Percentiles rank a stretch among this genome's conserved stretches.
Conservation (phyloP, 2,113 vertebrate species). For the Henicopernis longicauda region DNA sequence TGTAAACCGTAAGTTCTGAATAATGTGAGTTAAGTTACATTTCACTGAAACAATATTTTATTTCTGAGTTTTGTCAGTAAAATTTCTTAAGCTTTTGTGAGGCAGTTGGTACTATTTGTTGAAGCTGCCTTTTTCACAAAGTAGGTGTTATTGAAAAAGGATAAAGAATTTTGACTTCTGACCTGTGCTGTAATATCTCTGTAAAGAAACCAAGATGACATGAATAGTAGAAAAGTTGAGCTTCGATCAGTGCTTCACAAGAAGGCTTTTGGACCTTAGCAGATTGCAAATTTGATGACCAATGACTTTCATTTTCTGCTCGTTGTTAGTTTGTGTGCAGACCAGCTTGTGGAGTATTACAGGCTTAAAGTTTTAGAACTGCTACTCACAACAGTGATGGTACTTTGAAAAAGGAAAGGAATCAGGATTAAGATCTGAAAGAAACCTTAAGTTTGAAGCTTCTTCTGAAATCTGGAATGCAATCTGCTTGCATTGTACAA, state of each 20-base stretch:
- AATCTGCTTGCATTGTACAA: neutral
- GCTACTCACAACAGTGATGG: neutral
- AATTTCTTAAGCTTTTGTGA: neutral
- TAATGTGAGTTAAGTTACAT: neutral
- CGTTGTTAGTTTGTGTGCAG: neutral
- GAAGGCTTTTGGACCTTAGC: neutral
- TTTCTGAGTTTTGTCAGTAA: neutral
- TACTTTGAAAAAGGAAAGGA: neutral
- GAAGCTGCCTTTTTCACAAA: neutral
- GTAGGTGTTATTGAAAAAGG: neutral
- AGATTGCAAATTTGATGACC: neutral
- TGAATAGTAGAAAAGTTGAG: neutral
- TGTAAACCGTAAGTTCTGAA: neutral
- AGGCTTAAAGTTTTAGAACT: neutral
- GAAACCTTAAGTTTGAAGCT: neutral
- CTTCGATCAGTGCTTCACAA: neutral
- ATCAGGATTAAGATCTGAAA: neutral
- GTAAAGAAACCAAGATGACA: neutral
- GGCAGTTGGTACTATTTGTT: neutral
- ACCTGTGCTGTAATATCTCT: neutral
- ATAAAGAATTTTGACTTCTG: neutral
- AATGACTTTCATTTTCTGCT: neutral
- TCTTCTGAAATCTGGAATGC: neutral
- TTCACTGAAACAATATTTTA: neutral
- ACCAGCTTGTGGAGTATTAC: neutral